Evolutionary conservation across 1,140 invertebrate species (phyloP).

Genomic region (Orius laevigatus): DNA sequence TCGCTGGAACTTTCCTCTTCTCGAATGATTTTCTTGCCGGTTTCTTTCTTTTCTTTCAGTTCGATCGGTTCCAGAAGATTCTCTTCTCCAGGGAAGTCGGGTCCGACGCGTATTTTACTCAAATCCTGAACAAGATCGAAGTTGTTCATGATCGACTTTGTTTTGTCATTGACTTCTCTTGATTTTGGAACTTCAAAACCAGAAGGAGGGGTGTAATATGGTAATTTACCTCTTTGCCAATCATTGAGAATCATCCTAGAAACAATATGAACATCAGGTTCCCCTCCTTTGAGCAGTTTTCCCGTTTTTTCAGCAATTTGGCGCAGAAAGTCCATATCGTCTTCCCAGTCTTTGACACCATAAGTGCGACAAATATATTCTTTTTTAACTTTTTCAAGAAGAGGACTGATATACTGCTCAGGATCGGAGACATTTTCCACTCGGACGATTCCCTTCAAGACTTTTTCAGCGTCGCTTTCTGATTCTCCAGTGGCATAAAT

Average conservation of each 20-base stretch:
- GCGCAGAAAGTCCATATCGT: conserved; percentile 79
- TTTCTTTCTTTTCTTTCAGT: conserved; percentile 22
- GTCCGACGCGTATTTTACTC: conserved; percentile 56
- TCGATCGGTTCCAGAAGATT: conserved; percentile 29
- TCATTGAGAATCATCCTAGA: conserved; percentile 96
- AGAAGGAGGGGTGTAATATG: conserved; percentile 79
- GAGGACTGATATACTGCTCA: conserved; percentile 79
- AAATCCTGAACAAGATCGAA: conserved; percentile 56
- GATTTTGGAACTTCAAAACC: conserved; percentile 45
- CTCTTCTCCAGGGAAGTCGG: conserved; percentile 50
- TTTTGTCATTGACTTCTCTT: conserved; percentile 12
- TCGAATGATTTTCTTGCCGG: conserved; percentile 22
- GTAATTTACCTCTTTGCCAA: conserved; percentile 93
- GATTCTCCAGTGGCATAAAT: conserved; percentile 88
- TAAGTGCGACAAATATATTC: conserved; percentile 90
- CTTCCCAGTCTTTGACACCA: conserved; percentile 61
- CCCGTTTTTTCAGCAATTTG: conserved; percentile 73
- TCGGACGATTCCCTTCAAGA: conserved; percentile 87
- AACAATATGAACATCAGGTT: conserved; percentile 76
- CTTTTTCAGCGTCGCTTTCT: conserved; percentile 88
- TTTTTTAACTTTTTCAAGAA: conserved; percentile 73
- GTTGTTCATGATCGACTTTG: conserved; percentile 19
- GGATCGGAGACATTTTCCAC: conserved; percentile 89
- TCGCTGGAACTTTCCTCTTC: conserved; percentile 19
- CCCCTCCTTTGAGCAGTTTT: conserved; percentile 87